Base-by-base conservation (phyloP, 2,113 vertebrate genomes). In the Petrocephalus zakoni region DNA sequence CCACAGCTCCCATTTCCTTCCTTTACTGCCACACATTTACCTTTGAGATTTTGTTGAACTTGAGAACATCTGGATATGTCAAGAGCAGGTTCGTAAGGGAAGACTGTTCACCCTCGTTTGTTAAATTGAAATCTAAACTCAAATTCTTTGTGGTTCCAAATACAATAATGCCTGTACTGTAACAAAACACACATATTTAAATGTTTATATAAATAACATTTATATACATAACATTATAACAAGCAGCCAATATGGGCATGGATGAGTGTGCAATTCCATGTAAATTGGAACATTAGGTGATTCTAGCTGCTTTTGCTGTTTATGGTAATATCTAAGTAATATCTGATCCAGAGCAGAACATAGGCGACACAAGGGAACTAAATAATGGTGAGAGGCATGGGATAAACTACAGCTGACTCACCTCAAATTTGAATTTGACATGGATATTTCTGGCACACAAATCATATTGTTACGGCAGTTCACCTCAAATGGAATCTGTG, bases 31-130 rank as follows among this genome's bases (percentile, higher is more conserved):
- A 49, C 47, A 49, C 8, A 42, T 91, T 91, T 91, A 93, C 93
- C 92, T 37, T 61, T 37, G 61, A 84, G 46, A 90, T 15, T 42
- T 85, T 88, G 55, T 85, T 91, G 29, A 81, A 87, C 21, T 85
- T 83, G 22, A 93, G 90, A 10, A 92, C 68, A 75, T 87, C 87
- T 25, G 92, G 92, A 87, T 92, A 93, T 51, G 53, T 87, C 58
- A 93, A 53, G 19, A 89, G 52, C 89, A 93, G 88, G 42, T 85
- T 92, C 4, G 93, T 93, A 86, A 85, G 87, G 88, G 87, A 92
- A 46, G 92, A 91, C 13, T 5, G 47, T 55, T 92, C 84, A 83
- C 90, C 90, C 52, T 2, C 5, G 83, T 93, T 93, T 22, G 0
- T 87, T 25, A 93, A 85, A 78, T 84, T 83, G 68, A 93, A 91